A percentile compares a stretch with the other conserved stretches of the same genome.
Evolutionary conservation across 2,113 vertebrate species (phyloP).

Genomic region (Pampusana beccarii): DNA sequence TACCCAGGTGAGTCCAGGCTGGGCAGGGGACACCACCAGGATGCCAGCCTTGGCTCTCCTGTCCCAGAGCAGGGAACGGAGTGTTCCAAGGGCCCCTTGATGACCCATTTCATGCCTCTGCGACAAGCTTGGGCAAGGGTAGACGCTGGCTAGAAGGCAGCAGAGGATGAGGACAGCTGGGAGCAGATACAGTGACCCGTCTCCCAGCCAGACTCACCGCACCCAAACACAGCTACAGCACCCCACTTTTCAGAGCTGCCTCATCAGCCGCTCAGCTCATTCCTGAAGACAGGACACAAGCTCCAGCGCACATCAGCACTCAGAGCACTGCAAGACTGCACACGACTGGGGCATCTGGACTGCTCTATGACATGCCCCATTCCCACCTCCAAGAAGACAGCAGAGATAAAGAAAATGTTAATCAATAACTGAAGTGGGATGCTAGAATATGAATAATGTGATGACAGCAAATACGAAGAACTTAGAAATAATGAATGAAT

Average conservation of each 20-base stretch:
- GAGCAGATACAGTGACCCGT: fast-evolving
- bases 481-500: not conserved
- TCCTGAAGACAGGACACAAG: not conserved
- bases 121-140: not conserved
- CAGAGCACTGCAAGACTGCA: not conserved
- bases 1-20: too few species aligned
- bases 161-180: not conserved
- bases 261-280: not conserved
- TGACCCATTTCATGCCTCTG: not conserved
- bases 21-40: not conserved
- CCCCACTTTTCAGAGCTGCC: not conserved
- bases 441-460: not conserved
- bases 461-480: not conserved
- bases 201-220: not conserved
- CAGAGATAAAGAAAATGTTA: not conserved
- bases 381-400: not conserved
- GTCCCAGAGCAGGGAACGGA: not conserved
- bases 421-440: not conserved
- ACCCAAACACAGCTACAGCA: not conserved
- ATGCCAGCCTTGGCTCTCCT: not conserved
- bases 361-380: not conserved
- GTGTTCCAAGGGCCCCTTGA: not conserved
- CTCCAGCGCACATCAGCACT: not conserved
- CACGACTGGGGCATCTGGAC: not conserved
- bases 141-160: not conserved